Evolutionary conservation across 1,140 invertebrate genomes (phyloP), one percentile per base, ranked within the genome.

Genomic region (Drosophila equinoxialis): DNA sequence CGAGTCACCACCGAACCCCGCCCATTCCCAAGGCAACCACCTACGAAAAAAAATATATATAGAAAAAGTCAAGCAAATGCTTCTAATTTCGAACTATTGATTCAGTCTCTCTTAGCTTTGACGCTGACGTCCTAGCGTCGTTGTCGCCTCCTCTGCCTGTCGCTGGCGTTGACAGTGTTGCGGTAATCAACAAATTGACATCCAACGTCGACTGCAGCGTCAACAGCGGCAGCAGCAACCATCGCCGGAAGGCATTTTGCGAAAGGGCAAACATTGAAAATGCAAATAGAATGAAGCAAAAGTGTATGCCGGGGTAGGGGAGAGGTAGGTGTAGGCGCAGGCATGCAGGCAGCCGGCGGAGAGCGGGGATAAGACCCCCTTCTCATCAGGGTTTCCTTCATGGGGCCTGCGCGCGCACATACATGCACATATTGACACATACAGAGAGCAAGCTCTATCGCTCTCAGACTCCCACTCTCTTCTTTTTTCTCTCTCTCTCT

Each of bases 71-170:
- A 77, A 65, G 48, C 65, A 23, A 65, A 51, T 72, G 30, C 48
- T 77, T 84, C 81, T 85, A 84, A 80, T 77, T 84, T 80, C 55
- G 26, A 80, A 68, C 81, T 82, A 82, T 82, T 82, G 80, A 83
- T 83, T 83, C 80, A 79, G 60, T 65, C 33, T 42, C 39, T 51
- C 55, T 41, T 37, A 37, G 65, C 30, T 51, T 64, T 10, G n/a
- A 35, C 60, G 11, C 33, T 14, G 35, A 35, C 41, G 59, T 11
- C 41, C 48, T 7, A 17, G 35, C 14, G 33, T n/a, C 17, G 65
- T 10, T 45, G 41, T 14, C 8, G 45, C 7, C 45, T 17, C 20
- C 45, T 51, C 45, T 51, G 45, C 45, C 59, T 39, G 66, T 20
- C 37, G 8, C 59, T 39, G 66, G n/a, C 37, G 51, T 33, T 61